phyloP scores from a whole-genome alignment of 2,797 vertebrate species.

The Acanthurus leucopareius region DNA sequence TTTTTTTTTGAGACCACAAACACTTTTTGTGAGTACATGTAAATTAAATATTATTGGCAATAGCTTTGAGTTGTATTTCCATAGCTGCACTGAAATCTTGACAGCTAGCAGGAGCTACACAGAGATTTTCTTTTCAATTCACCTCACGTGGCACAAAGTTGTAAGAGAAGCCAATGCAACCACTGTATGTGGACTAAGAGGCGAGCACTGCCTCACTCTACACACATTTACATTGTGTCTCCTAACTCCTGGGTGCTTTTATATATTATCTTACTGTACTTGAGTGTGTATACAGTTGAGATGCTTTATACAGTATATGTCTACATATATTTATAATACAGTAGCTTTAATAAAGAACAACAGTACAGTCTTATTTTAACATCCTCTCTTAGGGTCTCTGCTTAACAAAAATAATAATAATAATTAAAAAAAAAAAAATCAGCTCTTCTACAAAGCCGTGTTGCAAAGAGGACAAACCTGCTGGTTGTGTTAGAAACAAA shows the following conservation, averaged over 20 bases:
- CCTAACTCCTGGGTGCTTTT: slow-evolving; percentile 57
- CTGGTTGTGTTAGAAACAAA: slow-evolving; percentile 68
- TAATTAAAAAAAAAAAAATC: slow-evolving; percentile 9
- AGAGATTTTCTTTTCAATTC: slow-evolving; percentile 47
- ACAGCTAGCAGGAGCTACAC: slow-evolving; percentile 65
- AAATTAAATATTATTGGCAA: slow-evolving; percentile 65
- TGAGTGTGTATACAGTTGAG: slow-evolving; percentile 60
- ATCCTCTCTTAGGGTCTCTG: slow-evolving; percentile 54
- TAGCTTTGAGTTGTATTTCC: slow-evolving; percentile 61
- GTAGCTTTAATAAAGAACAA: slow-evolving; percentile 64
- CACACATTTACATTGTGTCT: slow-evolving; percentile 52
- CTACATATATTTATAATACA: slow-evolving; percentile 72
- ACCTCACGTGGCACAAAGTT: slow-evolving; percentile 60
- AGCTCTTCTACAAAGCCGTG: slow-evolving; percentile 44
- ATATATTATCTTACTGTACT: slow-evolving; percentile 46
- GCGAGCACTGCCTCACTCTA: slow-evolving; percentile 43
- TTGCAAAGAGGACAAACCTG: slow-evolving; percentile 59
- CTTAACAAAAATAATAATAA: slow-evolving; percentile 40
- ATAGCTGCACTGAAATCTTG: slow-evolving; percentile 63
- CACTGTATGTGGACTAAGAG: slow-evolving; percentile 47
- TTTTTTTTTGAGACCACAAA: slow-evolving; percentile 65
- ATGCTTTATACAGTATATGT: slow-evolving; percentile 72
- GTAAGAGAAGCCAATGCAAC: slow-evolving; percentile 56
- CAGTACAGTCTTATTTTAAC: slow-evolving; percentile 60
- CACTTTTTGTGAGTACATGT: slow-evolving; percentile 62